Evolutionary conservation across 2,888 invertebrate genomes (phyloP), one percentile per base, ranked within the genome.

Genomic region (Stegophylla sp.): DNA sequence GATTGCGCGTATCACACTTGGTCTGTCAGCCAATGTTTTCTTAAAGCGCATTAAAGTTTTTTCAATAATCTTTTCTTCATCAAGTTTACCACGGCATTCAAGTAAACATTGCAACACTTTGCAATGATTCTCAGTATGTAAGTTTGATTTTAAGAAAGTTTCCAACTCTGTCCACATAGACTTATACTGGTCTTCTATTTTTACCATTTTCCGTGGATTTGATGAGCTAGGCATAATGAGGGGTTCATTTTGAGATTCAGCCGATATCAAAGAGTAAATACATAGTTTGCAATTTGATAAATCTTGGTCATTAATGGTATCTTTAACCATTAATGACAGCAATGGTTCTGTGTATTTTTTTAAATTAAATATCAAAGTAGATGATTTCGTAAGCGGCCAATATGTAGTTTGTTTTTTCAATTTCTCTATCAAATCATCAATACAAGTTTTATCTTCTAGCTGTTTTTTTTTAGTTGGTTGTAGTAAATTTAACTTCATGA

Each of bases 91-190:
- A 81, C 90, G 89, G 84, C 93, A 93, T 85, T 97, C 96, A 41
- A 94, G 88, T 66, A 97, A 88, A 85, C 94, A 94, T 71, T 92
- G 91, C 66, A 96, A 88, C 23, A 96, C 89, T 82, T 91, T 90
- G 82, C 91, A 90, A 86, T 97, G 97, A 83, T 91, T 91, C 4
- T 92, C 88, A 0, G 95, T 93, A 75, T 92, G 92, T 41, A 92
- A 90, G 86, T 94, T 93, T 41, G 91, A 91, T 77, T 93, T 91
- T 0, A 97, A 88, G 53, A 96, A 89, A 15, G 91, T 91, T 86
- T 97, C 97, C 69, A 97, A 86, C 86, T 98, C 97, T 45, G 91
- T 89, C 93, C 97, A 98, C 86, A 97, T 90, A 43, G 94, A 90
- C 66, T 94, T 91, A 88, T 97, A 97, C 85, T 96, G 95, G 85